Percentiles rank a stretch among this genome's conserved stretches.
phyloP scores from a whole-genome alignment of 2,113 vertebrate species.

The Vireo altiloquus region DNA sequence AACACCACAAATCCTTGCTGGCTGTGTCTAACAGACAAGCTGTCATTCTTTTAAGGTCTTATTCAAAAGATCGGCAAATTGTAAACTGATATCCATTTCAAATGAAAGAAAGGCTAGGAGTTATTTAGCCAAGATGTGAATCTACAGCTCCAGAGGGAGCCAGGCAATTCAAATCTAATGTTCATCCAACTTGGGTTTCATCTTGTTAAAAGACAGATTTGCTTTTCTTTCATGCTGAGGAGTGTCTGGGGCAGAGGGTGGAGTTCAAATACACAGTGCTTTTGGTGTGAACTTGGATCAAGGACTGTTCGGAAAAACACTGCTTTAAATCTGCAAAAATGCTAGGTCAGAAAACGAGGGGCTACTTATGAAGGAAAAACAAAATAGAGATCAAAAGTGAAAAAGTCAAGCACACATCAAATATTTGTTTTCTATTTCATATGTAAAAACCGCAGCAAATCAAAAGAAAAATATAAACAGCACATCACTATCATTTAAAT shows the following conservation, averaged over 20 bases:
- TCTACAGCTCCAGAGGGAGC: neutral
- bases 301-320: neutral
- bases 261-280: neutral
- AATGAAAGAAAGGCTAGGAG: neutral
- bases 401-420: neutral
- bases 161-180: neutral
- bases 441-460: neutral
- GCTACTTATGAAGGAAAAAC: neutral
- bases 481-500: neutral
- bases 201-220: neutral
- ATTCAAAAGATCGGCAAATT: neutral
- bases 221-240: conserved; percentile 40
- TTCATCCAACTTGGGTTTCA: neutral
- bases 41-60: neutral
- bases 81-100: neutral
- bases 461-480: neutral
- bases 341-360: neutral
- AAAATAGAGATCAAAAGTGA: conserved; percentile 32
- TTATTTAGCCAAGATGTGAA: neutral
- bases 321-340: neutral
- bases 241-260: conserved; percentile 17
- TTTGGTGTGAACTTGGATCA: conserved; percentile 6
- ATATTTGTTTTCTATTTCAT: neutral
- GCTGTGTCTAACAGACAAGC: neutral
- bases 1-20: neutral